These are phyloP conservation scores for Centropyge bicolor DNA, from an alignment of 2,797 vertebrate genomes.

Conservation along the genomic window DNA sequence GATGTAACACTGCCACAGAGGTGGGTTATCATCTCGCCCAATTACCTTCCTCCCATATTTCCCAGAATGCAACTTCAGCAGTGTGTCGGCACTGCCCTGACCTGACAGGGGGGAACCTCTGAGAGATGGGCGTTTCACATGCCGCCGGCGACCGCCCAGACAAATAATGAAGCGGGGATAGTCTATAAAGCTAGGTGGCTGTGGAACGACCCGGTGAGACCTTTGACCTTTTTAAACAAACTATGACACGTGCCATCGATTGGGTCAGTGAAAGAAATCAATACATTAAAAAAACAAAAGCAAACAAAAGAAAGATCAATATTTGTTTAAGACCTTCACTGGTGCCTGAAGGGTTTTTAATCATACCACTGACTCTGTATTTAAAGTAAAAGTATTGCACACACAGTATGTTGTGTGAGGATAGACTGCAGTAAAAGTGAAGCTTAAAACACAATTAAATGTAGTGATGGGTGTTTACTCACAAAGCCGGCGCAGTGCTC, in stretches of 20 bases:
- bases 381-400: background rate
- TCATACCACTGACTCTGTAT: background rate
- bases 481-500: constrained; percentile 92
- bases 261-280: constrained; percentile 5
- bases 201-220: background rate
- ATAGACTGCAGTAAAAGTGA: background rate
- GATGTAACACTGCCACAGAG: constrained; percentile 38
- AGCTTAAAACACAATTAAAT: background rate
- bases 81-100: constrained; percentile 44
- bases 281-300: constrained; percentile 29
- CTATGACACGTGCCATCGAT: constrained; percentile 1
- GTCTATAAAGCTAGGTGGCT: background rate
- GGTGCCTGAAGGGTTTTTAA: background rate
- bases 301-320: constrained; percentile 27
- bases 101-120: constrained; percentile 39
- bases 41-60: constrained; percentile 70
- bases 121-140: constrained; percentile 24
- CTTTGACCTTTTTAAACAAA: constrained; percentile 29
- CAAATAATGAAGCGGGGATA: constrained; percentile 41
- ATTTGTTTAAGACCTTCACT: background rate
- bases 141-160: background rate
- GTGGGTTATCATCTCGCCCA: constrained; percentile 64
- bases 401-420: background rate
- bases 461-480: constrained; percentile 68
- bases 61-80: constrained; percentile 70